Conservation (phyloP, 1,140 invertebrate genomes). For the Drosophila littoralis region DNA sequence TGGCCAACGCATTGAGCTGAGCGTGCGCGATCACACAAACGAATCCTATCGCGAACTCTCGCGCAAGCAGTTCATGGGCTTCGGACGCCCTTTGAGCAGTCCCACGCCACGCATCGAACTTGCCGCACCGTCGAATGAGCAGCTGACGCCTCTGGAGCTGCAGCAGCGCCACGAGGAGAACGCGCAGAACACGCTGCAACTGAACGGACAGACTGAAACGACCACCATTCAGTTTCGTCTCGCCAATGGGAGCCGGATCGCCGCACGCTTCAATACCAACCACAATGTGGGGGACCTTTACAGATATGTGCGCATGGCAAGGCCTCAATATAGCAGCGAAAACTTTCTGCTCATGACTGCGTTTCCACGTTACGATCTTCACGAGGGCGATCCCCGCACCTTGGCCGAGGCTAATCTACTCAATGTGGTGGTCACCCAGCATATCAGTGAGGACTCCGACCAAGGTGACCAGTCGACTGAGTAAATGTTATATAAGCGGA, state of each 20-base stretch:
- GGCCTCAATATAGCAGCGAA: conserved; percentile 46
- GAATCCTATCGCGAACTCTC: conserved; percentile 47
- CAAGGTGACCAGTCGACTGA: conserved; percentile 1
- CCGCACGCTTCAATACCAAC: conserved; percentile 53
- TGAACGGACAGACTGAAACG: conserved; percentile 21
- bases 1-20: conserved; percentile 46
- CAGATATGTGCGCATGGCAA: conserved; percentile 43
- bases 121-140: neutral
- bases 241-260: conserved; percentile 59
- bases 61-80: conserved; percentile 65
- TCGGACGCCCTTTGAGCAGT: conserved; percentile 38
- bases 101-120: neutral
- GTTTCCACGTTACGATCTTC: conserved; percentile 56
- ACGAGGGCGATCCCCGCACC: conserved; percentile 51
- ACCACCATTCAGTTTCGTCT: conserved; percentile 59
- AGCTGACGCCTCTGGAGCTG: neutral
- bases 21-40: conserved; percentile 64
- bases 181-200: conserved; percentile 7
- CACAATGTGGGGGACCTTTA: conserved; percentile 59
- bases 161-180: conserved; percentile 16
- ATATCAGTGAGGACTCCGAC: conserved; percentile 42
- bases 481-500: neutral
- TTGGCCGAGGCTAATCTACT: conserved; percentile 52
- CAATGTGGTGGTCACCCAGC: conserved; percentile 67
- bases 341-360: conserved; percentile 54